Evolutionary conservation across 2,888 invertebrate genomes (phyloP), one percentile per base, ranked within the genome.

Genomic region (Nowickia ferox): DNA sequence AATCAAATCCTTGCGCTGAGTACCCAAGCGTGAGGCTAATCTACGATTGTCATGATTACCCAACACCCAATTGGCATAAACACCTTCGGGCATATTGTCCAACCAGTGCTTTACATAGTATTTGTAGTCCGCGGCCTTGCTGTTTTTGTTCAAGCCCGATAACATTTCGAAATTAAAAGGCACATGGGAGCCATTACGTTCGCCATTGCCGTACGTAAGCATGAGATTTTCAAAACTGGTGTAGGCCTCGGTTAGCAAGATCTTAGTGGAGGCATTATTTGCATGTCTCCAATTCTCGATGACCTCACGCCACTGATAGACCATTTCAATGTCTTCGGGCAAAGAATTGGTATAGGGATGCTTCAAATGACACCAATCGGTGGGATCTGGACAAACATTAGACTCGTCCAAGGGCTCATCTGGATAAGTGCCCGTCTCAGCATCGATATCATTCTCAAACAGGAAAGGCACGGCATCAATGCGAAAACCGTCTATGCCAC

Each of bases 21-120:
- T 93, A 1, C 96, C 96, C 84, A 95, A 95, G 84, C 97, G 94
- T 5, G 96, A 94, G 0, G 95, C 95, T 4, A 95, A 94, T 84
- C 97, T 94, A 53, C 66, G 66, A 66, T 95, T 95, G 89, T 97
- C 97, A 87, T 97, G 97, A 91, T 97, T 97, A 19, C 97, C 97
- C 89, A 96, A 75, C 6, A 92, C 95, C 95, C 96, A 96, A 90
- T 96, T 96, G 55, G 95, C 93, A 84, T 94, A 93, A 1, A 92
- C 93, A 1, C 93, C 94, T 30, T 91, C 84, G 0, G 95, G 95
- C 93, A 95, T 94, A 68, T 94, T 93, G 2, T 94, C 92, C 75
- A 95, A 90, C 95, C 95, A 96, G 15, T 93, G 91, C 17, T 93
- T 92, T 19, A 94, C 94, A 81, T 48, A 66, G 44, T 66, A 91